A percentile compares a stretch with the other conserved stretches of the same genome.
These are phyloP conservation scores for Abscondita cerata DNA, from an alignment of 2,888 invertebrate genomes.

Conservation along the genomic window DNA sequence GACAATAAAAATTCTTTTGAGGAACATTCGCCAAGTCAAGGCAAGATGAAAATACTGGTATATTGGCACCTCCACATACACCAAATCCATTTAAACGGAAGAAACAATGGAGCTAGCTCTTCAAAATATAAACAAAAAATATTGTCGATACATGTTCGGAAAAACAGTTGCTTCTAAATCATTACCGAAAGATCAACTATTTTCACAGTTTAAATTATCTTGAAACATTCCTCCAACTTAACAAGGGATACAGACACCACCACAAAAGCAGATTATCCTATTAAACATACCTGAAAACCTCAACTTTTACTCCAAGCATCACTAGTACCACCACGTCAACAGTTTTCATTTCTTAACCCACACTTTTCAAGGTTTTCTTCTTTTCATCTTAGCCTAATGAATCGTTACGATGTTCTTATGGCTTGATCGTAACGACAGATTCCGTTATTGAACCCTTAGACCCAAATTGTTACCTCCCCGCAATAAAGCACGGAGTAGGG, in stretches of 20 bases:
- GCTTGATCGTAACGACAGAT: too few relatives aligned
- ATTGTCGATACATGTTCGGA: not conserved
- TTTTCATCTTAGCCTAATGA: not conserved
- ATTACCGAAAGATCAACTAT: not conserved
- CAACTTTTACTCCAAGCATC: not conserved
- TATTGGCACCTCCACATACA: not conserved
- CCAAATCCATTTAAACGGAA: not conserved
- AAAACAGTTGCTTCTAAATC: not conserved
- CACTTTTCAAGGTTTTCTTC: not conserved
- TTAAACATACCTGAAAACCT: too few relatives aligned
- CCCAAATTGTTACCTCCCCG: too few relatives aligned
- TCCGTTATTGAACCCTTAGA: too few relatives aligned
- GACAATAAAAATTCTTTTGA: not conserved
- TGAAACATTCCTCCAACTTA: not conserved
- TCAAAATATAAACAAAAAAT: not conserved
- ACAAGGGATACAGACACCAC: not conserved
- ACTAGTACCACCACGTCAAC: not conserved
- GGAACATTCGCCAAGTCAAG: conserved; percentile 2
- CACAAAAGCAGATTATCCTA: not conserved
- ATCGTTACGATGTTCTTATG: too few relatives aligned
- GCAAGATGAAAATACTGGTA: not conserved
- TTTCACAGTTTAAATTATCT: not conserved
- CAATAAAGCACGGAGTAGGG: too few relatives aligned
- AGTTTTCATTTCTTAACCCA: not conserved
- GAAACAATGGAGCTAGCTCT: not conserved